Evolutionary conservation across 1,140 invertebrate species (phyloP).

Genomic region (Drosophila rhopaloa): DNA sequence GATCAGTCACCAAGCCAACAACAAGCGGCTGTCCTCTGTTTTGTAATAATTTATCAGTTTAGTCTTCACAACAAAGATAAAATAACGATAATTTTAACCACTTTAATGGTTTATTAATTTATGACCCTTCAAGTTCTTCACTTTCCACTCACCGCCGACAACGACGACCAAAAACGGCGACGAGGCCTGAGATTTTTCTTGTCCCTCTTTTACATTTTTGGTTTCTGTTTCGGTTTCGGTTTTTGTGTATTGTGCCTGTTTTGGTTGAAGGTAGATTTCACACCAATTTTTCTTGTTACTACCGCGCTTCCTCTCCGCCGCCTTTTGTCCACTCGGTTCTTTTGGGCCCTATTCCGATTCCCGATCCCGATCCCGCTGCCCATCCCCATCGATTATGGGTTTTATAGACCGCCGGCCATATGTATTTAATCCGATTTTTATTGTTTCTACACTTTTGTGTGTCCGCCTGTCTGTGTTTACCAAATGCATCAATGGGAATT

Average conservation of each 20-base stretch:
- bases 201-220: constrained; percentile 25
- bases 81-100: constrained; percentile 84
- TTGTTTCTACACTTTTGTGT: constrained; percentile 80
- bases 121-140: constrained; percentile 84
- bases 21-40: constrained; percentile 75
- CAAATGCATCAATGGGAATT: constrained; percentile 70
- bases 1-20: constrained; percentile 71
- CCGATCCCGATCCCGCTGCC: constrained; percentile 29
- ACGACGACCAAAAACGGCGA: constrained; percentile 4
- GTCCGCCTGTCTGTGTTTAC: constrained; percentile 39
- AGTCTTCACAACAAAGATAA: constrained; percentile 83
- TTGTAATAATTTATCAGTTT: constrained; percentile 85
- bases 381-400: constrained; percentile 77
- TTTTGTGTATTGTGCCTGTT: constrained; percentile 2
- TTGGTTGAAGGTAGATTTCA: constrained; percentile 65
- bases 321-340: constrained; percentile 25
- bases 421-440: constrained; percentile 83
- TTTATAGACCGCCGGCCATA: constrained; percentile 67
- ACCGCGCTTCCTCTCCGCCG: constrained; percentile 57
- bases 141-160: constrained; percentile 75
- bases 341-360: constrained; percentile 10
- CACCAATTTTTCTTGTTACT: constrained; percentile 74
- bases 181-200: constrained; percentile 65
- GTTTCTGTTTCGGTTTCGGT: constrained; percentile 16
- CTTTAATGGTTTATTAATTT: constrained; percentile 85